Conservation (phyloP, 2,797 vertebrate species). For the Catamblyrhynchus diadema region DNA sequence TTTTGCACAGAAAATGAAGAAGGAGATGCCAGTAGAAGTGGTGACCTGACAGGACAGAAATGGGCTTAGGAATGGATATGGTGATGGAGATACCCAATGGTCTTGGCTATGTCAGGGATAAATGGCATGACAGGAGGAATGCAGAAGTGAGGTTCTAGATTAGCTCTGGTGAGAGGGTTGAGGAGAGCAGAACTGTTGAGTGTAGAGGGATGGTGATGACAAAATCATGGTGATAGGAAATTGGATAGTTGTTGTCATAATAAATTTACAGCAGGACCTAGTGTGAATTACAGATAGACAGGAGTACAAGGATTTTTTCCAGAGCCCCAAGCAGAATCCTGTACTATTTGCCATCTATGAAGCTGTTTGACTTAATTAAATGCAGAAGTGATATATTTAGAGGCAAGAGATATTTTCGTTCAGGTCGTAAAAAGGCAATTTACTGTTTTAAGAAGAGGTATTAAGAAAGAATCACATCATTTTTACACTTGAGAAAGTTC, state of each 20-base stretch:
- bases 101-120: not conserved
- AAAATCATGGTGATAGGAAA: not conserved
- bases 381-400: not conserved
- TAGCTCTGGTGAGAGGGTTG: not conserved
- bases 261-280: not conserved
- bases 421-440: not conserved
- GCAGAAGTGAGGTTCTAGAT: not conserved
- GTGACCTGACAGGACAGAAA: not conserved
- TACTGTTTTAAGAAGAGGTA: not conserved
- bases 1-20: not conserved
- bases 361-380: not conserved
- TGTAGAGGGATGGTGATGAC: not conserved
- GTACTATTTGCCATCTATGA: not conserved
- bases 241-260: not conserved
- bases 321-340: not conserved
- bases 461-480: not conserved
- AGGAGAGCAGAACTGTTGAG: not conserved
- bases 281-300: not conserved
- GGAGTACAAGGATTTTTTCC: not conserved
- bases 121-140: not conserved
- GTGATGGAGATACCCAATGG: not conserved
- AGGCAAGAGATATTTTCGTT: not conserved
- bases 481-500: not conserved
- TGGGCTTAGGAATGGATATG: not conserved
- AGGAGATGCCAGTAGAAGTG: not conserved